Base-by-base conservation (phyloP, 2,113 vertebrate genomes). In the Phyllostomus discolor region DNA sequence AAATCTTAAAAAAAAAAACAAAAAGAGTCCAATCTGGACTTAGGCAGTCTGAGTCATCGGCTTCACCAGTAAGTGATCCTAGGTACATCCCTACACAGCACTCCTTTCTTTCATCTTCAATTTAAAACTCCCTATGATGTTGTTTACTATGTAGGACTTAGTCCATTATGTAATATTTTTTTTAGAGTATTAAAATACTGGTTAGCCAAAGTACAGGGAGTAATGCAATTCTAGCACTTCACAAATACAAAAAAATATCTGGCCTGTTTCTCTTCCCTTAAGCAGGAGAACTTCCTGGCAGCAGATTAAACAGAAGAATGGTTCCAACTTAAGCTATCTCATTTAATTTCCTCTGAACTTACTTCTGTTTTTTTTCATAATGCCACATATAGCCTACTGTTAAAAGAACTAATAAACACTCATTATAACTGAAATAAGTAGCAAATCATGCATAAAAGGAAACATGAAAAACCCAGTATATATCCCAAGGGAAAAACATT, bases 311-410 rank as follows among this genome's bases (percentile, higher is more conserved):
- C 35, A 87, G 85, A 96, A 95, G 24, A 92, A 76, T 76, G 15
- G 33, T 64, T 95, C 33, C 64, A 95, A 79, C 43, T 95, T 94
- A 95, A 95, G 48, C 59, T 79, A 52, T 88, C 70, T 95, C 75
- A 83, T 90, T 94, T 73, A 88, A 94, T 95, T 86, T 96, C 69
- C 81, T 91, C 78, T 57, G 79, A 83, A 93, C 17, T 73, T 69
- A 76, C 12, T 73, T 81, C 91, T 72, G 33, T 80, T 91, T 84
- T 91, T 84, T 85, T 82, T 75, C 73, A 92, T 90, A 78, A 93
- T 90, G 62, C 31, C 54, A 54, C 59, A 22, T 89, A 54, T 50
- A 62, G 38, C 20, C 52, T 87, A 81, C 28, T 95, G 41, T 75
- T 76, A 96, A 91, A 94, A 94, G 46, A 85, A 82, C 73, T 72